Evolutionary conservation across 2,888 invertebrate species (phyloP).

Genomic region (Eupeodes luniger): DNA sequence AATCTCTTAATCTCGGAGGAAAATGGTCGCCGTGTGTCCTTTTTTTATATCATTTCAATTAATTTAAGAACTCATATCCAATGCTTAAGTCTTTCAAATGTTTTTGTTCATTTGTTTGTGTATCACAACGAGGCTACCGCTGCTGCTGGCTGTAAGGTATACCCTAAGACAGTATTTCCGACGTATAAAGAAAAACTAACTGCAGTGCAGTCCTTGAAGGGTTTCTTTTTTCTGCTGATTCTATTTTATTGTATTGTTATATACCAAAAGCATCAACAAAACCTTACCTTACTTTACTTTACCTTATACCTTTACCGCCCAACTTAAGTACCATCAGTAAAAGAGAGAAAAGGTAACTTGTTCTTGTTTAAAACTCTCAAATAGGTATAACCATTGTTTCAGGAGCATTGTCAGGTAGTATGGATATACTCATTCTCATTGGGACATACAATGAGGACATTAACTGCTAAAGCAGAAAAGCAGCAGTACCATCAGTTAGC

Average conservation of each 20-base stretch:
- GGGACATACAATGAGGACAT: conserved; percentile 60
- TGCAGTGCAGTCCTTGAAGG: conserved; percentile 29
- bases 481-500: conserved; percentile 8
- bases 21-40: conserved; percentile 2
- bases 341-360: conserved; percentile 26
- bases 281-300: not conserved
- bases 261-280: conserved; percentile 28
- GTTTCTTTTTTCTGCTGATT: not conserved
- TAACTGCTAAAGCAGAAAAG: conserved; percentile 32
- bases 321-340: conserved; percentile 17
- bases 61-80: conserved; percentile 48
- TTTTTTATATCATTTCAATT: conserved; percentile 57
- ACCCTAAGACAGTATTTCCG: conserved; percentile 9
- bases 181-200: not conserved
- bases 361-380: conserved; percentile 51
- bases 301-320: not conserved
- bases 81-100: conserved; percentile 10
- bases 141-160: not conserved
- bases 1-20: conserved; percentile 3
- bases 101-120: conserved; percentile 44
- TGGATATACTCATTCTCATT: not conserved
- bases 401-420: conserved; percentile 21
- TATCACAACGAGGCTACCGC: not conserved
- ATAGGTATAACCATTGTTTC: conserved; percentile 44
- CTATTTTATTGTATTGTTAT: not conserved